Evolutionary conservation across 1,140 invertebrate genomes (phyloP), one percentile per base, ranked within the genome.

Genomic region (Hyphantria cunea): DNA sequence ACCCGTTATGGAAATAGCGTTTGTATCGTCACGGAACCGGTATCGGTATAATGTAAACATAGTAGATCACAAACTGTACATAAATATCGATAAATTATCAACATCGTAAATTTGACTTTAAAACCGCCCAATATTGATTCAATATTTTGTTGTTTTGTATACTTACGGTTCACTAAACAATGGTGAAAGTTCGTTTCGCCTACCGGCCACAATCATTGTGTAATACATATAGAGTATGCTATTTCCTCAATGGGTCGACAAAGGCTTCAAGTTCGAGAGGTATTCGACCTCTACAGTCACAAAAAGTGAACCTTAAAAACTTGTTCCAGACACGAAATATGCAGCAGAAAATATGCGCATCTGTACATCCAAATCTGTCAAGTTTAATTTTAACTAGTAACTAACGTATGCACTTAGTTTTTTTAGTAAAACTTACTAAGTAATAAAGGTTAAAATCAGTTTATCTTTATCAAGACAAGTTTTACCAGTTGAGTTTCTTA

Each of bases 231-330:
- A 60, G 68, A 66, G 66, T 61, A 58, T 58, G 52, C 49, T 7
- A 62, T 47, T 44, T 61, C 45, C 48, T 69, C 66, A 72, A 65
- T 75, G 68, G 63, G 67, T 63, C 69, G 58, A 47, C 44, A 68
- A 53, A 39, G 63, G 48, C 70, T 66, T 42, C 42, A 51, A 45
- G 64, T 33, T 34, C 33, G 45, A 41, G 56, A 74, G 77, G 75
- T 78, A 70, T 42, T 75, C 72, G 74, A 83, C 74, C 81, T 76
- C 53, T 47, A 59, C 69, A 64, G 64, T 75, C 66, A 74, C 78
- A 85, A 85, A 84, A 82, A 80, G 62, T 56, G 58, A 70, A 51
- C 75, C 79, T 84, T 84, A 75, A 70, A 78, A 87, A 87, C 81
- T 73, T 60, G 80, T 84, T 84, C 67, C 33, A 63, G 68, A 76